Base-by-base conservation (phyloP, 2,113 vertebrate genomes). In the Aleadryas rufinucha region DNA sequence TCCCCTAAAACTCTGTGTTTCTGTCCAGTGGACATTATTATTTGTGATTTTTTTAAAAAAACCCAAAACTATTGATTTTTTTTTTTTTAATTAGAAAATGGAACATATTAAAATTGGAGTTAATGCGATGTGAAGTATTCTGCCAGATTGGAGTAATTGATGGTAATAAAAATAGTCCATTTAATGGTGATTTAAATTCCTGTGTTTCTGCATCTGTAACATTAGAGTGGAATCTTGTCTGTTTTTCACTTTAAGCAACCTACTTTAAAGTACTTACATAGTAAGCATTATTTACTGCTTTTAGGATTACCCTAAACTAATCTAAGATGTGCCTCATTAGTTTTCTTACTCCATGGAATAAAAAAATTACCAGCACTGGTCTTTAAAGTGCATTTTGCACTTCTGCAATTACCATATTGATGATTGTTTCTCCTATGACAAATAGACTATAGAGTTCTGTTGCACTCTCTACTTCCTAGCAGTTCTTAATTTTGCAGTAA, bases 291-390 rank as follows among this genome's bases (percentile, higher is more conserved):
- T 94, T 96, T 90, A 94, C 65, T 79, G 41, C 70, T 91, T 91
- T 87, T 68, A 90, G 65, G 65, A 89, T 84, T 78, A 47, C 56
- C 81, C 69, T 87, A 87, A 95, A 93, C 39, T 87, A 79, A 88
- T 84, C 76, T 78, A 84, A 91, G 87, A 74, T 69, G 35, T 89
- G 80, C 20, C 63, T 90, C 86, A 96, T 87, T 89, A 95, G 76
- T 89, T 96, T 93, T 94, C 54, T 59, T 56, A 74, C 54, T 66
- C 76, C 4, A 2, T 81, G 37, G 71, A 95, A 87, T 89, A 91
- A 91, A 71, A 57, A 71, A 64, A 77, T 66, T 72, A 17, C 31
- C 69, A 95, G 37, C 28, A 16, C 57, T 91, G 65, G 56, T 84
- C 61, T 93, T 95, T 68, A 76, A 96, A 65, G 53, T 79, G 65